phyloP scores from a whole-genome alignment of 2,888 invertebrate species.

The Eristalis arbustorum region DNA sequence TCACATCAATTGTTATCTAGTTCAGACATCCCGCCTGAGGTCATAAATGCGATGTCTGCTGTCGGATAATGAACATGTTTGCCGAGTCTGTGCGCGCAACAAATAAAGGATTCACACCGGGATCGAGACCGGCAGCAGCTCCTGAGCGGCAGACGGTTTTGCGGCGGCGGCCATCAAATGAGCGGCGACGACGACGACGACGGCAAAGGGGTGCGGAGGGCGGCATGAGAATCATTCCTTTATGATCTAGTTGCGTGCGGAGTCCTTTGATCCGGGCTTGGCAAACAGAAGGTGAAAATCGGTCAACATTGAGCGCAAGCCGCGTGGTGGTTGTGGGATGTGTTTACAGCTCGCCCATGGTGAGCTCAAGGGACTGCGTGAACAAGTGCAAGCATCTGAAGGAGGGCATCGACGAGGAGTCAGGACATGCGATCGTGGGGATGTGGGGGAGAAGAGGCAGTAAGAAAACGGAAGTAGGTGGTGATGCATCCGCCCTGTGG shows the following conservation, averaged over 20 bases:
- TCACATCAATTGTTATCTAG: constrained; percentile 63
- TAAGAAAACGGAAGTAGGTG: too few species aligned
- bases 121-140: constrained; percentile 16
- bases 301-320: not conserved
- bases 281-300: constrained; percentile 2
- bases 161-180: constrained; percentile 51
- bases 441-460: not conserved
- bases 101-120: constrained; percentile 16
- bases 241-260: constrained; percentile 38
- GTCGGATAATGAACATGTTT: constrained; percentile 45
- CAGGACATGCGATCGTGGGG: too few species aligned
- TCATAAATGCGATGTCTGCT: constrained; percentile 51
- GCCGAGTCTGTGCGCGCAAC: not conserved
- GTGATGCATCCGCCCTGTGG: too few species aligned
- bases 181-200: not conserved
- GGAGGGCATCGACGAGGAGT: too few species aligned
- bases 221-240: constrained; percentile 29
- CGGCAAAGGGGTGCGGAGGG: not conserved
- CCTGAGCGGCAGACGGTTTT: constrained; percentile 9
- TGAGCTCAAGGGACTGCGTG: not conserved
- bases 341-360: not conserved
- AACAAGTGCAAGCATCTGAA: not conserved
- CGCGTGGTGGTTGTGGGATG: not conserved
- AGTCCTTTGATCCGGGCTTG: constrained; percentile 12
- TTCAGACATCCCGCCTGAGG: constrained; percentile 6